Conservation (phyloP, 2,113 vertebrate genomes). For the Anguilla japonica region DNA sequence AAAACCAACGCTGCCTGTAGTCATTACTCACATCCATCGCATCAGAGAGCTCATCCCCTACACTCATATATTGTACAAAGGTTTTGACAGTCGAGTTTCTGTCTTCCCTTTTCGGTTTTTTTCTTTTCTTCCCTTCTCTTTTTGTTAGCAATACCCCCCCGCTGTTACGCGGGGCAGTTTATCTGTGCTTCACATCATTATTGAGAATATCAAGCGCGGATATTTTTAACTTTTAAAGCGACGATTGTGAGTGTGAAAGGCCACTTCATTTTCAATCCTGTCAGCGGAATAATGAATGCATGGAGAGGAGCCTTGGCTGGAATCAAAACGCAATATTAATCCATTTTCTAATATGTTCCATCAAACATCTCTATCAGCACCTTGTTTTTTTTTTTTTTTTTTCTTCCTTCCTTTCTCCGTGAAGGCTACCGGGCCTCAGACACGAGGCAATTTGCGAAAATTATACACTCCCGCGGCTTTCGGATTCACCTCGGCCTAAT, state of each 20-base stretch:
- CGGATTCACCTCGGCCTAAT: constrained; percentile 25
- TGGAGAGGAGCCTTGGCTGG: background rate
- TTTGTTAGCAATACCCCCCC: background rate
- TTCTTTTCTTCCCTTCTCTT: background rate
- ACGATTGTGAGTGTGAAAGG: background rate
- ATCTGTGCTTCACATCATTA: background rate
- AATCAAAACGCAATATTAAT: background rate
- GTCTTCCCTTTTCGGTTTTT: too few species aligned
- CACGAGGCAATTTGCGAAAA: background rate
- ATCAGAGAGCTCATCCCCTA: background rate
- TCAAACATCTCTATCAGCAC: background rate
- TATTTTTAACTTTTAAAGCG: background rate
- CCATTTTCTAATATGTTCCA: background rate
- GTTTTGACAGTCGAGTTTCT: background rate
- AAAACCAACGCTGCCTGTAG: background rate
- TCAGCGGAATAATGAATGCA: background rate
- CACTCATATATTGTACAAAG: background rate
- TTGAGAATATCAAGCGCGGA: background rate
- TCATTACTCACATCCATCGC: background rate
- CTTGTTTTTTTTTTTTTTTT: background rate
- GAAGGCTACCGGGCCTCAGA: background rate
- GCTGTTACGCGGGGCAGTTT: background rate
- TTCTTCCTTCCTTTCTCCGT: too few species aligned
- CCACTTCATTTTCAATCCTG: background rate
- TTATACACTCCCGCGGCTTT: constrained; percentile 15